Base-by-base conservation (phyloP, 1,140 invertebrate genomes). In the Pogonomyrmex californicus region DNA sequence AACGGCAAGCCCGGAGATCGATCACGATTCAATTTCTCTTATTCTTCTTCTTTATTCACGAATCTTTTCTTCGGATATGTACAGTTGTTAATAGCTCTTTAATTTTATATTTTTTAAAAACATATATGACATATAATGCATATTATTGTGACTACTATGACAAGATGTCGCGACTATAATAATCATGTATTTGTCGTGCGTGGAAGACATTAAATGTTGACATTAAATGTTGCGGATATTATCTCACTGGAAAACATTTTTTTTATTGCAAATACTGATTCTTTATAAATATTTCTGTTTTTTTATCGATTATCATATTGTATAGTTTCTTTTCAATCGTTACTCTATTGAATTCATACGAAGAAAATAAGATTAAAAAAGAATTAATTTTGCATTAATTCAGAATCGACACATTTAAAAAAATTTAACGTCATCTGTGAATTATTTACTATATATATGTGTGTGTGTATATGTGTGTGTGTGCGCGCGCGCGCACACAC, bases 51-150 rank as follows among this genome's bases (percentile, higher is more conserved):
- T 87, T 87, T 36, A 75, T 17, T 85, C 44, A 51, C 60, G n/a
- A 54, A 79, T 38, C 12, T 86, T 91, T 86, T 88, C 85, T 86
- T 87, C 71, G 58, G 49, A 73, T 68, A 78, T 95, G 93, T 95
- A 95, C 87, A 95, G 93, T 95, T 95, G 94, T 95, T 95, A 89
- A 95, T 94, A 94, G 89, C 91, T 94, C 94, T 94, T 91, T 92
- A 92, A 93, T 92, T 94, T 94, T 83, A 92, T 93, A 93, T 89
- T 90, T 91, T 90, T 92, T 92, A 90, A 94, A 54, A n/a, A 86
- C 73, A 87, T 82, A 63, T 56, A 65, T 38, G 3, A 2, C 5
- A 7, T 63, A 54, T 47, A 68, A 10, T 30, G 33, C 12, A 9
- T 83, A 86, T 60, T 58, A n/a, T 75, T 66, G 44, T 33, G 58